Evolutionary conservation across 2,113 vertebrate species (phyloP).

Genomic region (Sinocyclocheilus anshuiensis): DNA sequence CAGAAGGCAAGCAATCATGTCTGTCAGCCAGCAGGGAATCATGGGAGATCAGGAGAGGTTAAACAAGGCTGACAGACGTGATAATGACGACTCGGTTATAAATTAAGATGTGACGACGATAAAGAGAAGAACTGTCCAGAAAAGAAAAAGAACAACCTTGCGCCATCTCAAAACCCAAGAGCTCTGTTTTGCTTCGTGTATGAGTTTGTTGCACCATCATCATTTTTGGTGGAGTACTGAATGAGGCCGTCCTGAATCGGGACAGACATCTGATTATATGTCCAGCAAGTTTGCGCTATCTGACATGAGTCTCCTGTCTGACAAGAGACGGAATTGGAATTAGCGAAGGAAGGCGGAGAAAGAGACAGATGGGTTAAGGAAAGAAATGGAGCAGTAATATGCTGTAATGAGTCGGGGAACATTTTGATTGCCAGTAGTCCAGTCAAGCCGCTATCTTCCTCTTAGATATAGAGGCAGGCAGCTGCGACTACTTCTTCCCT

Average conservation of each 20-base stretch:
- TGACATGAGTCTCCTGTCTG: conserved; percentile 82
- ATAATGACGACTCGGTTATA: conserved; percentile 94
- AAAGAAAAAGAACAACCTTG: conserved; percentile 30
- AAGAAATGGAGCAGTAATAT: conserved; percentile 51
- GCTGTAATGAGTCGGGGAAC: conserved; percentile 54
- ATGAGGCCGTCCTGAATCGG: conserved; percentile 73
- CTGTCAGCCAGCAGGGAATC: conserved; percentile 86
- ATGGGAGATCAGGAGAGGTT: conserved; percentile 88
- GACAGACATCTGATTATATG: conserved; percentile 84
- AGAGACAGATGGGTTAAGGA: conserved; percentile 40
- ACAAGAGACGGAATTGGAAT: conserved; percentile 44
- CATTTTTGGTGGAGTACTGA: conserved; percentile 41
- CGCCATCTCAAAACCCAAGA: conserved; percentile 31
- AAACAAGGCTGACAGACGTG: conserved; percentile 92
- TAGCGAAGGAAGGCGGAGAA: conserved; percentile 5
- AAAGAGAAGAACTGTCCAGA: conserved; percentile 77
- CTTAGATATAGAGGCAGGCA: conserved; percentile 63
- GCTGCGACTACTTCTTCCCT: conserved; percentile 68
- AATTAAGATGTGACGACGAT: conserved; percentile 94
- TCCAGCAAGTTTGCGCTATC: conserved; percentile 86
- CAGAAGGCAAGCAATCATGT: conserved; percentile 91
- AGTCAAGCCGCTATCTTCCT: conserved; percentile 45
- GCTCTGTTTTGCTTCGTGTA: conserved; percentile 25
- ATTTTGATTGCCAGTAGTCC: conserved; percentile 52
- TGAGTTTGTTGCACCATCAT: conserved; percentile 45